Conservation (phyloP, 2,797 vertebrate species). For the Gymnoscopelus microlampas region DNA sequence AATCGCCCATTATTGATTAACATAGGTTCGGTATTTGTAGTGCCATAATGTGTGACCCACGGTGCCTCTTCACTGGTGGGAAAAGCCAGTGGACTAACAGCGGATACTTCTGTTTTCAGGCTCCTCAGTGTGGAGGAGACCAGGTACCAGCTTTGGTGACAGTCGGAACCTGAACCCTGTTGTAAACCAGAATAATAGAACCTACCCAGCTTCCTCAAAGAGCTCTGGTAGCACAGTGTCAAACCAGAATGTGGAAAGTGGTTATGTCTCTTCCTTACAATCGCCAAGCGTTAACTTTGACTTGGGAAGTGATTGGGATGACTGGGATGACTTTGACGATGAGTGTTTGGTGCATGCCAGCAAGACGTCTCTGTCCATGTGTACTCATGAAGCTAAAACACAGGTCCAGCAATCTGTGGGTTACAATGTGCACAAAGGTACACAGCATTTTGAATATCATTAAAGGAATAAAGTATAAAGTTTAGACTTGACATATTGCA, state of each 20-base stretch:
- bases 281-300: conserved; percentile 84
- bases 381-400: conserved; percentile 33
- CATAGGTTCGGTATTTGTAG: too few species aligned
- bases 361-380: conserved; percentile 43
- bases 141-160: conserved; percentile 50
- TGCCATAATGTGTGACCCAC: too few species aligned
- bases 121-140: conserved; percentile 61
- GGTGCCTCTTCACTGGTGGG: too few species aligned
- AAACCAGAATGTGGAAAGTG: conserved; percentile 8
- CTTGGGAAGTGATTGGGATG: conserved; percentile 83
- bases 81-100: background rate
- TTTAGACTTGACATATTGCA: too few species aligned
- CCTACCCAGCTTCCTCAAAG: background rate
- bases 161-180: conserved; percentile 11
- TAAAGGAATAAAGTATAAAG: background rate
- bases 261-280: conserved; percentile 15
- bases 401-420: conserved; percentile 32
- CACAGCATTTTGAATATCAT: background rate
- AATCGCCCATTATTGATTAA: too few species aligned
- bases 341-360: conserved; percentile 83
- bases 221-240: background rate
- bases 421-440: conserved; percentile 42
- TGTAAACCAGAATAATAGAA: conserved; percentile 21
- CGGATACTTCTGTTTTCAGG: conserved; percentile 50
- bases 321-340: conserved; percentile 92